These are phyloP conservation scores for Epizoanthus rinbou DNA, from an alignment of 92 coral and sea anemone genomes.

Conservation along the genomic window DNA sequence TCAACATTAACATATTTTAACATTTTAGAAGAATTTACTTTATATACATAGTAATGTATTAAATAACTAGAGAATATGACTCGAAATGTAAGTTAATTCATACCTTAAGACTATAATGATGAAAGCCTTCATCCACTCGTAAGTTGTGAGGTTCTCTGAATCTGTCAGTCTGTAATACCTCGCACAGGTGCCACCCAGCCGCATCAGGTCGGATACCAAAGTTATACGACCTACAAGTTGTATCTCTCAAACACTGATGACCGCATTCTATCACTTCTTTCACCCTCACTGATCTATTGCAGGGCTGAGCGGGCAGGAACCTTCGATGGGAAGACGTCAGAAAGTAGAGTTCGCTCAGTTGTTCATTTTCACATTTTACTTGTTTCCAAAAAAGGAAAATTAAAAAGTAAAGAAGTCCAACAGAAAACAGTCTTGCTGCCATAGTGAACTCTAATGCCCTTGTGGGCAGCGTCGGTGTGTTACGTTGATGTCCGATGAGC, in stretches of 20 bases:
- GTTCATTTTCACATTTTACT: not conserved
- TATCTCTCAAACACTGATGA: not conserved
- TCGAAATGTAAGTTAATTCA: too few species aligned
- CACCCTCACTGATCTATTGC: not conserved
- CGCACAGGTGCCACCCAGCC: slow-evolving; percentile 6
- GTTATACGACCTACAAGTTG: slow-evolving; percentile 14
- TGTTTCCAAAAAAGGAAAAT: too few species aligned
- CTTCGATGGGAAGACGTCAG: not conserved
- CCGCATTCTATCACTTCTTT: not conserved
- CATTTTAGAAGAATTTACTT: too few species aligned
- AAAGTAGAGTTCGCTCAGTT: not conserved
- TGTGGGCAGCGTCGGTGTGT: too few species aligned
- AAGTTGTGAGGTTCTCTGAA: not conserved
- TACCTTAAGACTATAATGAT: not conserved
- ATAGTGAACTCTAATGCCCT: too few species aligned
- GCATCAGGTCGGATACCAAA: not conserved
- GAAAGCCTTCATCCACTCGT: not conserved
- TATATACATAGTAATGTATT: too few species aligned
- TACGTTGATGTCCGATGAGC: too few species aligned
- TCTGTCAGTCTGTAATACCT: not conserved
- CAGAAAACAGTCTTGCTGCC: too few species aligned
- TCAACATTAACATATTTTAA: too few species aligned
- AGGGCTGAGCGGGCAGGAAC: not conserved
- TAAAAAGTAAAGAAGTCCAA: too few species aligned
- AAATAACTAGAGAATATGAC: too few species aligned